These are phyloP conservation scores for Rambutsinella grinnellia DNA, from an alignment of 2,888 invertebrate species.

Conservation along the genomic window DNA sequence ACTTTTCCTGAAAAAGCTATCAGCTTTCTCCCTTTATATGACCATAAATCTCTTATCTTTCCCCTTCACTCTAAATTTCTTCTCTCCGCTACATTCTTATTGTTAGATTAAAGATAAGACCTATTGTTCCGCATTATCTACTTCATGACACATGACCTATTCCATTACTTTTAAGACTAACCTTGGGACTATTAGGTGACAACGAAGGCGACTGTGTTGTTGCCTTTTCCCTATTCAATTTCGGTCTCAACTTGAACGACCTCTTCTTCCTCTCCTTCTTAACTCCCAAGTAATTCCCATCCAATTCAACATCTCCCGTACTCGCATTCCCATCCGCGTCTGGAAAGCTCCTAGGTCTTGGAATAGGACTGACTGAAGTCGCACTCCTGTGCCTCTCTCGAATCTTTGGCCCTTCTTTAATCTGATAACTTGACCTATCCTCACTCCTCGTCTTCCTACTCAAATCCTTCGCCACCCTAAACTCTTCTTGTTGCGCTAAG, in stretches of 20 bases:
- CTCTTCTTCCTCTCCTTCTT: constrained; percentile 28
- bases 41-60: too few species aligned
- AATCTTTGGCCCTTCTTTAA: neutral
- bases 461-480: neutral
- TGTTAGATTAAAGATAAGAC: too few species aligned
- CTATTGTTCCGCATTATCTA: too few species aligned
- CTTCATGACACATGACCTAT: too few species aligned
- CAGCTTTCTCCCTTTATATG: too few species aligned
- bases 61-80: too few species aligned
- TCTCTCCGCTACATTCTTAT: too few species aligned
- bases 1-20: too few species aligned
- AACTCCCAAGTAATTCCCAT: neutral
- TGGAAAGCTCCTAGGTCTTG: neutral
- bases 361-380: neutral
- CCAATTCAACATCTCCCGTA: neutral
- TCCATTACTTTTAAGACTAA: constrained; percentile 21
- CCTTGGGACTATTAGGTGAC: constrained; percentile 35
- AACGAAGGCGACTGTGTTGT: constrained; percentile 5
- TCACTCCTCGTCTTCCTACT: neutral
- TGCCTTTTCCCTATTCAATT: constrained; percentile 22
- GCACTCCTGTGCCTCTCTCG: constrained; percentile 21
- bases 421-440: neutral
- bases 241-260: constrained; percentile 31
- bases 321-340: constrained; percentile 1
- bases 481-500: constrained; percentile 16